Evolutionary conservation across 1,140 invertebrate species (phyloP).

Genomic region (Trichomalopsis sarcophagae): DNA sequence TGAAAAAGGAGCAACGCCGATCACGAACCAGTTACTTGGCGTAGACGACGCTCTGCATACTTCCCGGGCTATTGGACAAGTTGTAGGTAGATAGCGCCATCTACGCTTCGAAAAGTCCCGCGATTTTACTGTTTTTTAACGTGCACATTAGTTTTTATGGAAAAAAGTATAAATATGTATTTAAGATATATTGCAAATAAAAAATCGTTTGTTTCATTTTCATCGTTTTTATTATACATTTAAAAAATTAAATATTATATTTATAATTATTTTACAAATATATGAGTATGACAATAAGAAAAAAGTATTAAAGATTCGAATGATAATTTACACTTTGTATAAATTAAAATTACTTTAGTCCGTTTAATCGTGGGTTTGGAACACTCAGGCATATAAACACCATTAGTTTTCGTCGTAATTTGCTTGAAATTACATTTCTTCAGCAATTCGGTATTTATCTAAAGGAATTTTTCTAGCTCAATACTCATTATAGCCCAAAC

Average conservation of each 20-base stretch:
- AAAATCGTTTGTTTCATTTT: neutral
- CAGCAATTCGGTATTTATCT: neutral
- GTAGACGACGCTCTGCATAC: conserved; percentile 9
- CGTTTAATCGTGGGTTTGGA: neutral
- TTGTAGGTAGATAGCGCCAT: neutral
- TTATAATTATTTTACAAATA: conserved; percentile 44
- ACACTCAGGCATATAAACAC: conserved; percentile 4
- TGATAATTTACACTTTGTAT: conserved; percentile 5
- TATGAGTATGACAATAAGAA: neutral
- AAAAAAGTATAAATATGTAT: neutral
- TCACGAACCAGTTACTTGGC: conserved; percentile 27
- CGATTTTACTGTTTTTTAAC: neutral
- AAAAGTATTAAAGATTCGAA: neutral
- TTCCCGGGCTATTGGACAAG: conserved; percentile 4
- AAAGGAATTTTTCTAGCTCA: conserved; percentile 8
- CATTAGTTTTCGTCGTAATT: neutral
- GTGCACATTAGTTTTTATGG: neutral
- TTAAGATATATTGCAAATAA: neutral
- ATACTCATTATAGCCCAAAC: conserved; percentile 6
- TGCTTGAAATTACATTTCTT: neutral
- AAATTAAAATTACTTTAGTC: conserved; percentile 8
- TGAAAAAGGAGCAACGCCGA: conserved; percentile 45
- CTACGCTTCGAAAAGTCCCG: conserved; percentile 2
- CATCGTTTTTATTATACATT: conserved; percentile 40
- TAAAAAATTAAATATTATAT: conserved; percentile 47